A percentile compares a stretch with the other conserved stretches of the same genome.
Conservation (phyloP, 2,888 invertebrate species). For the Cataglyphis rosenhaueri region DNA sequence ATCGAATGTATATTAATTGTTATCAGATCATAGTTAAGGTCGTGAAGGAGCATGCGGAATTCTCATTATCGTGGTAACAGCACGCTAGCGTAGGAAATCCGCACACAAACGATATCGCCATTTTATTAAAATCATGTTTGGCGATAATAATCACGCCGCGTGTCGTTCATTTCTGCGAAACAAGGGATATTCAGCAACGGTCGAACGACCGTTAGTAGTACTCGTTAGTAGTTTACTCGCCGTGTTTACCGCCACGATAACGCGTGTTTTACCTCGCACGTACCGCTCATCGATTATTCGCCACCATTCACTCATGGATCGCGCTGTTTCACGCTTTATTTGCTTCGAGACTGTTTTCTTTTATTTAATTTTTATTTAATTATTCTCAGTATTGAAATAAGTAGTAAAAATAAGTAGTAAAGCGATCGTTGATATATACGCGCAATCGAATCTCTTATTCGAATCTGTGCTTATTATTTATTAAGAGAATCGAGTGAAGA, state of each 20-base stretch:
- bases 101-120: neutral
- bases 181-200: slow-evolving; percentile 14
- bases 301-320: slow-evolving; percentile 15
- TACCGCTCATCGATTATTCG: slow-evolving; percentile 36
- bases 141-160: slow-evolving; percentile 11
- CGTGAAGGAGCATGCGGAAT: neutral
- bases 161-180: slow-evolving; percentile 27
- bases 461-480: neutral
- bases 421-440: neutral
- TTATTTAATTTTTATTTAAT: neutral
- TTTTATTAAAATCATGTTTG: slow-evolving; percentile 42
- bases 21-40: neutral
- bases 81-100: neutral
- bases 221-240: slow-evolving; percentile 33
- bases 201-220: slow-evolving; percentile 23
- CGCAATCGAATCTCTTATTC: neutral
- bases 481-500: neutral
- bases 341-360: neutral
- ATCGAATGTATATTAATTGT: neutral
- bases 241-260: slow-evolving; percentile 53
- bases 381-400: neutral
- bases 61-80: neutral
- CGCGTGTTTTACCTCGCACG: slow-evolving; percentile 42
- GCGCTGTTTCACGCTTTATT: slow-evolving; percentile 37
- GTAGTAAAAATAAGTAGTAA: neutral